Base-by-base conservation (phyloP, 2,797 vertebrate species). In the Leptoclinus maculatus region DNA sequence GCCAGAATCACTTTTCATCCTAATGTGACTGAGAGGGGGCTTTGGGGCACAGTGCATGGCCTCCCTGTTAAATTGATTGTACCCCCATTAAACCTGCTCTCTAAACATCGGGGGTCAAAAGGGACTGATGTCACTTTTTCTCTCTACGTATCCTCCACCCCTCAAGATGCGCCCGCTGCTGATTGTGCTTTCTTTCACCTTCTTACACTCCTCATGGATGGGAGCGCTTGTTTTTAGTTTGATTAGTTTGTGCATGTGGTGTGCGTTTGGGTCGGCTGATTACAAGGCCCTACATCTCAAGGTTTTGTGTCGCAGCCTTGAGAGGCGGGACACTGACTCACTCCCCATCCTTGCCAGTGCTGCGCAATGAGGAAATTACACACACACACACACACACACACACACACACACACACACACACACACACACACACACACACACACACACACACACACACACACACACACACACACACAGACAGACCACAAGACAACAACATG, bases 271-370 rank as follows among this genome's bases (percentile, higher is more conserved):
- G 29, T 59, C 11, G n/a, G 32, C 27, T 91, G 88, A 93, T 93
- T 91, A 91, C 76, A 88, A 80, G 86, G 85, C 69, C 17, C 47
- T n/a, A 47, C 74, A 36, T 79, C 74, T 75, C 9, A 0, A 77
- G 73, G 51, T 63, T 74, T 77, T 57, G 68, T 74, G 76, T 76
- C 5, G 56, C 34, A 78, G 81, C 70, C 75, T 74, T 43, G 21
- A 65, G 78, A 82, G 85, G 81, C 57, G 17, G 82, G 63, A 77
- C 71, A 34, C 66, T 94, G 91, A 92, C 87, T 94, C 90, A 93
- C 66, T 90, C 89, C 78, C 89, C 81, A 67, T 88, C 75, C 76
- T 65, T 78, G 88, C 89, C 89, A 79, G 79, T 16, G 53, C n/a
- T 54, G 60, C 13, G 82, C 65, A 32, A 79, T 72, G 71, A 71